Evolutionary conservation across 2,888 invertebrate genomes (phyloP), one percentile per base, ranked within the genome.

Genomic region (Ischnus inquisitorius): DNA sequence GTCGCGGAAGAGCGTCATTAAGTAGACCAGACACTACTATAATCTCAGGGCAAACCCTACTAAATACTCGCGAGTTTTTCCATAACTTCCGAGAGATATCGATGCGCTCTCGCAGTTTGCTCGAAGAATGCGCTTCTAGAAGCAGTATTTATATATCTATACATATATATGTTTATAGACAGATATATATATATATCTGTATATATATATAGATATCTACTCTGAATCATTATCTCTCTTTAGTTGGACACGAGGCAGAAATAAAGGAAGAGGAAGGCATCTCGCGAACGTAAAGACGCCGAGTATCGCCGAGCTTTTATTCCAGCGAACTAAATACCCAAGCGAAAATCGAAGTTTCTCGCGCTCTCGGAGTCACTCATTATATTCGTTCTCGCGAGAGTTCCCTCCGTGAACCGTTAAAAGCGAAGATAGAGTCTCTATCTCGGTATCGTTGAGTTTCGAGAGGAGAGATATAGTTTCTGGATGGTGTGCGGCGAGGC

Each of bases 21-120:
- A 43, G n/a, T n/a, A 16, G n/a, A 43, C 57, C 57, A 57, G n/a
- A 43, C 54, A 48, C 71, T 41, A 41, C 43, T 39, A 41, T 57
- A 71, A 71, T 71, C 57, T 57, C 25, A 41, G 57, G 10, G 28
- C 14, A 46, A 39, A 41, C 54, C 60, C 41, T 57, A 57, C 54
- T 54, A 54, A 60, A 68, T 68, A 68, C 43, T n/a, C 68, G 43
- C 43, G 68, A 57, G 57, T 68, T 77, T 68, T 74, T 77, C 54
- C 54, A 68, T 28, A 65, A 43, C 67, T 43, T 77, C 77, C 68
- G 57, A 25, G 54, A 76, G 48, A 76, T 65, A 65, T 65, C 54
- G 51, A 65, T 65, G 39, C 60, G 43, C 22, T 57, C 46, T 51
- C 41, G 22, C 54, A 54, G 54, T 54, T 19, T 12, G 54, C 19